Percentiles rank a stretch among this genome's conserved stretches.
These are phyloP conservation scores for Polyommatus icarus DNA, from an alignment of 2,888 invertebrate genomes.

Conservation along the genomic window DNA sequence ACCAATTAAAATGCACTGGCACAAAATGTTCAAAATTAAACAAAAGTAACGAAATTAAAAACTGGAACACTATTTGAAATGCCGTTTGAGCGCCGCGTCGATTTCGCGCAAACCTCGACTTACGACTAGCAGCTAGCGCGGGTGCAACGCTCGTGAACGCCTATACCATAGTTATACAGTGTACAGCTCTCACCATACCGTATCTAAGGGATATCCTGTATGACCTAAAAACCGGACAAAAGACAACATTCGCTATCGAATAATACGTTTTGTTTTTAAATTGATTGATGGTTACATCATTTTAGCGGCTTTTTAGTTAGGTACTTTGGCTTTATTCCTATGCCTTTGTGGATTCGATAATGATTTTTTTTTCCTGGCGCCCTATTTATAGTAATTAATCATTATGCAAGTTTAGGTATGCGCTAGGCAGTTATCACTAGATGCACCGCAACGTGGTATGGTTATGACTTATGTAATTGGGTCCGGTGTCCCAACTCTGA, in stretches of 20 bases:
- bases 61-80: constrained; percentile 18
- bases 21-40: constrained; percentile 1
- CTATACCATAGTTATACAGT: constrained; percentile 8
- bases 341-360: no score
- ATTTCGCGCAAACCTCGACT: constrained; percentile 22
- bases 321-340: background rate
- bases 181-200: constrained; percentile 18
- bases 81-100: constrained; percentile 15
- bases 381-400: background rate
- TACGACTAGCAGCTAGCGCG: constrained; percentile 14
- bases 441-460: background rate
- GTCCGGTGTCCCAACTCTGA: background rate
- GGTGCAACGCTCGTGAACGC: constrained; percentile 26
- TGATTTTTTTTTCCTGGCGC: background rate
- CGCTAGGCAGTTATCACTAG: background rate
- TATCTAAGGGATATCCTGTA: constrained; percentile 23
- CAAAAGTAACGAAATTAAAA: background rate
- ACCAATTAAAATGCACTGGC: background rate
- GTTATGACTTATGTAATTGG: background rate
- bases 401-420: constrained; percentile 10
- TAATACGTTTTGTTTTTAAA: no score
- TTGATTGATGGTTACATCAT: background rate
- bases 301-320: background rate
- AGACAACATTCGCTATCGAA: background rate
- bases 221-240: constrained; percentile 9